phyloP scores from a whole-genome alignment of 2,888 invertebrate species.

The Sarcophaga subvicina region DNA sequence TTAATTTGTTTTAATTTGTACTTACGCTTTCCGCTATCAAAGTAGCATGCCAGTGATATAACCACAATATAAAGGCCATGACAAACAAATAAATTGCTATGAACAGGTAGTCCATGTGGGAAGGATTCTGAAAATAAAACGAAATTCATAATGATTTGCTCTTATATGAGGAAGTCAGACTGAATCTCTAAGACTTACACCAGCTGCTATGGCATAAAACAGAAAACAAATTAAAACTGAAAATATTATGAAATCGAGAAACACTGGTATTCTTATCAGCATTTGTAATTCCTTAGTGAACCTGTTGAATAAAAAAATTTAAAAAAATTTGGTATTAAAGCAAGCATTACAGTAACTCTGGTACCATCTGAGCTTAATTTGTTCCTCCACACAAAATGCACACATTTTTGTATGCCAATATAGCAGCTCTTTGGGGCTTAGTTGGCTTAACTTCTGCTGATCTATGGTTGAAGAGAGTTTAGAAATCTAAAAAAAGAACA shows the following conservation, averaged over 20 bases:
- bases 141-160: neutral
- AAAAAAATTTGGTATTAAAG: neutral
- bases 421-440: constrained; percentile 52
- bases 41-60: constrained; percentile 79
- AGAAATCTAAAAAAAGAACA: constrained; percentile 14
- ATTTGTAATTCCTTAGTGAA: constrained; percentile 72
- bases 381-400: constrained; percentile 72
- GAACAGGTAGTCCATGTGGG: constrained; percentile 75
- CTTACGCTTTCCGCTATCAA: constrained; percentile 73
- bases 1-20: neutral
- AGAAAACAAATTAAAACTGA: constrained; percentile 77
- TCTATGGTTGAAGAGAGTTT: constrained; percentile 14
- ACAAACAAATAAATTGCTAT: constrained; percentile 74
- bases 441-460: neutral
- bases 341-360: too few relatives aligned
- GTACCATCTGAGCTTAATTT: constrained; percentile 73
- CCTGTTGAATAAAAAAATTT: constrained; percentile 48
- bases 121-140: constrained; percentile 68
- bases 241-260: constrained; percentile 77
- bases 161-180: too few relatives aligned
- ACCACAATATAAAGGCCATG: constrained; percentile 74
- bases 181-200: constrained; percentile 70
- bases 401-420: constrained; percentile 72
- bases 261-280: constrained; percentile 75
- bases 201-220: constrained; percentile 73